phyloP scores from a whole-genome alignment of 2,113 vertebrate genomes.

The Phylloscopus whistleri region DNA sequence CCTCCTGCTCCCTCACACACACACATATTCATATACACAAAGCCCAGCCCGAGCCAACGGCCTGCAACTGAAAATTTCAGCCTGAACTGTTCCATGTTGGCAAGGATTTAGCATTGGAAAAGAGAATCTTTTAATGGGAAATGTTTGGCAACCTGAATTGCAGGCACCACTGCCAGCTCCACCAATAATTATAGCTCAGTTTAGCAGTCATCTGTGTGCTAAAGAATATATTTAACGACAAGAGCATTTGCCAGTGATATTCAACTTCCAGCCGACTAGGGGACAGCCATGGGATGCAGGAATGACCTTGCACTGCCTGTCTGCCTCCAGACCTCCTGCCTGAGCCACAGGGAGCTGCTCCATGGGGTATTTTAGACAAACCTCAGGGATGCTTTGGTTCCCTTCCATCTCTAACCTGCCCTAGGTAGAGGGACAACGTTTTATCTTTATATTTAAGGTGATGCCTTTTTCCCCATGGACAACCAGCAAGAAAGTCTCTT shows the following conservation, averaged over 20 bases:
- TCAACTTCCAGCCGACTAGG: neutral
- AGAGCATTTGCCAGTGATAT: neutral
- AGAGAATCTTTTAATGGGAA: constrained; percentile 29
- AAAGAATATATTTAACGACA: neutral
- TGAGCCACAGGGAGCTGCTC: neutral
- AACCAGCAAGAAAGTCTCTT: neutral
- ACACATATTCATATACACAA: neutral
- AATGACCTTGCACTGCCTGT: neutral
- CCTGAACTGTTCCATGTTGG: constrained; percentile 2
- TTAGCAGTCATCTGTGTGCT: neutral
- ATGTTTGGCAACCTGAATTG: constrained; percentile 29
- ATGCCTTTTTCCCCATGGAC: neutral
- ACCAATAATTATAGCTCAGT: constrained; percentile 44
- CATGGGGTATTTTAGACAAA: neutral
- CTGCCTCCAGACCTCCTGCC: neutral
- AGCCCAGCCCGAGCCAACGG: neutral
- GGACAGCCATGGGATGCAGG: neutral
- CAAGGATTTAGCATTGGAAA: neutral
- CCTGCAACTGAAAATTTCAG: constrained; percentile 24
- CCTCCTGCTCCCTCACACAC: neutral
- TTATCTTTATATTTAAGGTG: neutral
- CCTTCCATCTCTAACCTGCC: neutral
- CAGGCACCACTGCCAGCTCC: constrained; percentile 32
- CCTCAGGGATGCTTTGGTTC: neutral
- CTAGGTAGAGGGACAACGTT: neutral